Evolutionary conservation across 2,797 vertebrate species (phyloP).

Genomic region (Muscicapa comitata): DNA sequence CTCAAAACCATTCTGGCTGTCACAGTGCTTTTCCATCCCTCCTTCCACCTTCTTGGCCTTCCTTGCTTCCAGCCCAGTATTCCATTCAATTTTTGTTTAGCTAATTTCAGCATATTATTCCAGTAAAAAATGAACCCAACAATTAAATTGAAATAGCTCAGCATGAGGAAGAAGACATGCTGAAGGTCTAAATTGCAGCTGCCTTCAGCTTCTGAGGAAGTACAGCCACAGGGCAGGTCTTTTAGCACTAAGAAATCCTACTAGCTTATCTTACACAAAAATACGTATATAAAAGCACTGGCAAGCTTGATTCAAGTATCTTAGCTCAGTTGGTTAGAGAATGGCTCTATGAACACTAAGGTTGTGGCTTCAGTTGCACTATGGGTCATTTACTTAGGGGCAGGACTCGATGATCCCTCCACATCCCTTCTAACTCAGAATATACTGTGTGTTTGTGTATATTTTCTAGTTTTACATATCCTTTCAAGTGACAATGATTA

Average conservation of each 20-base stretch:
- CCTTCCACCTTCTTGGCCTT: neutral
- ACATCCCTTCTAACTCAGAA: neutral
- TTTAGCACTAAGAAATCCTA: neutral
- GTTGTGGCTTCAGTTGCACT: neutral
- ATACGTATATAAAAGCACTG: neutral
- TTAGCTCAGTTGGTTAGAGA: neutral
- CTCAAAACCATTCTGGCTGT: neutral
- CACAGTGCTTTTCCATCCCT: neutral
- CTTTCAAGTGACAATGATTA: neutral
- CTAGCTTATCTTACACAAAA: neutral
- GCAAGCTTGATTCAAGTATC: neutral
- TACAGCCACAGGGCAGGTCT: accelerated
- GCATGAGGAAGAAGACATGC: neutral
- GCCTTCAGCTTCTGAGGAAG: neutral
- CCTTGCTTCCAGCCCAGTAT: neutral
- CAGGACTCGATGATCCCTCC: neutral
- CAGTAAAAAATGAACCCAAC: neutral
- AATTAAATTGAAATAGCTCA: neutral
- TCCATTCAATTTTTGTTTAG: neutral
- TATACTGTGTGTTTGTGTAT: neutral
- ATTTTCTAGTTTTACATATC: neutral
- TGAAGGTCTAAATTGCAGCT: neutral
- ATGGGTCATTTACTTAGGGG: neutral
- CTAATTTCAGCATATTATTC: neutral
- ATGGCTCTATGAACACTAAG: too few species aligned